These are phyloP conservation scores for Lomographa bimaculata DNA, from an alignment of 2,888 invertebrate genomes.

Conservation along the genomic window DNA sequence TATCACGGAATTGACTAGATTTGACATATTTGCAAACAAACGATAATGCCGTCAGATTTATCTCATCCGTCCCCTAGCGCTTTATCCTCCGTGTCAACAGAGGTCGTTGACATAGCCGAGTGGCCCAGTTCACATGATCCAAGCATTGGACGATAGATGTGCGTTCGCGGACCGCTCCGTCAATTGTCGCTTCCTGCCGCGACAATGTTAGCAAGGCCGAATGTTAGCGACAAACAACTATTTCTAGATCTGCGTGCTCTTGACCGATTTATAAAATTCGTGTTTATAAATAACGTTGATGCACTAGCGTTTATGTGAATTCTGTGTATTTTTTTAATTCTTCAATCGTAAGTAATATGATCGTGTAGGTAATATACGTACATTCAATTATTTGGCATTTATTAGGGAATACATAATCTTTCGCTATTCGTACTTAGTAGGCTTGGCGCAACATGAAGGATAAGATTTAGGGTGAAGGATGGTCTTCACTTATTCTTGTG, in stretches of 20 bases:
- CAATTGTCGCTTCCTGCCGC: slow-evolving; percentile 71
- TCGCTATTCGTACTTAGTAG: too few relatives aligned
- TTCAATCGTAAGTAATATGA: too few relatives aligned
- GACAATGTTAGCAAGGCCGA: slow-evolving; percentile 65
- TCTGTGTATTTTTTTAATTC: too few relatives aligned
- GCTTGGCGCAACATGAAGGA: too few relatives aligned
- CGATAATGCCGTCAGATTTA: slow-evolving; percentile 24
- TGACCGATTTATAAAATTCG: slow-evolving; percentile 40
- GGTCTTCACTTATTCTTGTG: too few relatives aligned
- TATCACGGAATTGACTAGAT: too few relatives aligned
- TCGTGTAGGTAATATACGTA: too few relatives aligned
- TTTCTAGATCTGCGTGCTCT: slow-evolving; percentile 25
- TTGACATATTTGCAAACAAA: slow-evolving; percentile 21
- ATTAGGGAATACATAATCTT: too few relatives aligned
- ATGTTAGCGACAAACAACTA: slow-evolving; percentile 32
- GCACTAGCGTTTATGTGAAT: too few relatives aligned
- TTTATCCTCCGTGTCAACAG: slow-evolving; percentile 28
- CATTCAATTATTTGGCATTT: too few relatives aligned
- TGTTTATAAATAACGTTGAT: too few relatives aligned
- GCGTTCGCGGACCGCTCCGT: slow-evolving; percentile 58
- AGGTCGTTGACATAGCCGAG: slow-evolving; percentile 60
- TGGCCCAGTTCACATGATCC: slow-evolving; percentile 75
- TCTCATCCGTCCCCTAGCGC: slow-evolving; percentile 23
- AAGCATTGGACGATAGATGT: slow-evolving; percentile 62
- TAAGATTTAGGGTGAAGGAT: too few relatives aligned